Evolutionary conservation across 2,888 invertebrate species (phyloP), one percentile per base, ranked within the genome.

Genomic region (Esperia sulphurella): DNA sequence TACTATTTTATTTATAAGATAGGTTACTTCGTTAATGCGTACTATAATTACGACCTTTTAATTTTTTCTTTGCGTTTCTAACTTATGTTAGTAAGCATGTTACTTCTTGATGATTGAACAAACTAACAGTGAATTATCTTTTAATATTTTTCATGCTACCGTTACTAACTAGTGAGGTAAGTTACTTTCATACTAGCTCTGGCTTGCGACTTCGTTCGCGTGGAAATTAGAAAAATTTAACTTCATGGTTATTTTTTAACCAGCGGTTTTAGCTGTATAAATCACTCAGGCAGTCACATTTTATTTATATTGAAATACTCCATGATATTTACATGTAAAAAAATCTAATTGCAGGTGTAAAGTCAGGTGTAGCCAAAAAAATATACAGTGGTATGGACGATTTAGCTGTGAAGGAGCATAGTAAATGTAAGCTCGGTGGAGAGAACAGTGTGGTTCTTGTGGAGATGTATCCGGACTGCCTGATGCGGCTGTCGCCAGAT

Each of bases 401-500:
- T 71, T 85, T 70, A 65, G 85, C 72, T 56, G 76, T 67, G 74
- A 91, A 75, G 58, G 88, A 63, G 75, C 87, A 63, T 72, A 88
- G 54, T 73, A 91, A 83, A 62, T 72, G 57, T 49, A 74, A 77
- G 52, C 71, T 94, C 0, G 94, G 94, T 0, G 93, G 93, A 0
- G 85, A 86, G 30, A 90, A 90, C 57, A 82, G 86, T 43, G 91
- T 94, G 38, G 90, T 94, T n/a, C 76, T 94, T 9, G 89, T 92
- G 0, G 93, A 93, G 58, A 87, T 93, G 68, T 94, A 92, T 70
- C 94, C 94, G 0, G 91, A 91, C 63, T 92, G 92, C 41, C 79
- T 90, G 46, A 92, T 91, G 77, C 78, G 91, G 41, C 84, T 91
- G 35, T 90, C 87, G 6, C 85, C 87, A 0, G 90, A 91, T 47